Evolutionary conservation across 2,113 vertebrate species (phyloP).

Genomic region (Cebus imitator): DNA sequence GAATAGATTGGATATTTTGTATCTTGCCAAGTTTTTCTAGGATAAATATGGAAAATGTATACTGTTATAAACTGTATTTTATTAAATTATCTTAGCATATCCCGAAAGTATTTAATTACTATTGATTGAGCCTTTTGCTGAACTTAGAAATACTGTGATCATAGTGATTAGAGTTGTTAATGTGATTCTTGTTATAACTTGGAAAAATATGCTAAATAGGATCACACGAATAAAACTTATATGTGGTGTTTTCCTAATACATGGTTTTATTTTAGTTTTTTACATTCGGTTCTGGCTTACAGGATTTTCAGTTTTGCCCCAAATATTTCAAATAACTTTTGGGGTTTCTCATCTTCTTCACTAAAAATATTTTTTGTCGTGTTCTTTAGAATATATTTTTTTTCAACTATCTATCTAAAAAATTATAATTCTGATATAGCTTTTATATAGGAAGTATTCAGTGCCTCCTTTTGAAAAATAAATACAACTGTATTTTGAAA

Average conservation of each 20-base stretch:
- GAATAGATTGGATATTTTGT: background rate
- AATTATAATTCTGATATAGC: background rate
- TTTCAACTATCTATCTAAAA: background rate
- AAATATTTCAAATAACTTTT: constrained; percentile 56
- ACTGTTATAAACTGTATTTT: background rate
- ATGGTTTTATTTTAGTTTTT: constrained; percentile 46
- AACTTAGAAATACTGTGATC: background rate
- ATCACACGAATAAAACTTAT: constrained; percentile 50
- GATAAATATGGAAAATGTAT: background rate
- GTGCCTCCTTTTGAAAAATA: constrained; percentile 22
- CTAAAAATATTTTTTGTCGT: constrained; percentile 35
- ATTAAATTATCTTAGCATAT: constrained; percentile 9
- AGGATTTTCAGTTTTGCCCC: constrained; percentile 54
- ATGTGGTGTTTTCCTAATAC: constrained; percentile 65
- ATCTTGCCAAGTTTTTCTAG: background rate
- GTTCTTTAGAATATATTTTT: constrained; percentile 35
- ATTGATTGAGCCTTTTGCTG: background rate
- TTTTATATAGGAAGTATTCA: background rate
- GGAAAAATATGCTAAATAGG: constrained; percentile 33
- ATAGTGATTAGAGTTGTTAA: background rate
- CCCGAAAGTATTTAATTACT: background rate
- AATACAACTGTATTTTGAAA: constrained; percentile 31
- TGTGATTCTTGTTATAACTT: constrained; percentile 72
- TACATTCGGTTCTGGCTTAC: no score
- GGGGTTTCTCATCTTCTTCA: constrained; percentile 56